phyloP scores from a whole-genome alignment of 2,888 invertebrate genomes.

The Morpho deidamia region DNA sequence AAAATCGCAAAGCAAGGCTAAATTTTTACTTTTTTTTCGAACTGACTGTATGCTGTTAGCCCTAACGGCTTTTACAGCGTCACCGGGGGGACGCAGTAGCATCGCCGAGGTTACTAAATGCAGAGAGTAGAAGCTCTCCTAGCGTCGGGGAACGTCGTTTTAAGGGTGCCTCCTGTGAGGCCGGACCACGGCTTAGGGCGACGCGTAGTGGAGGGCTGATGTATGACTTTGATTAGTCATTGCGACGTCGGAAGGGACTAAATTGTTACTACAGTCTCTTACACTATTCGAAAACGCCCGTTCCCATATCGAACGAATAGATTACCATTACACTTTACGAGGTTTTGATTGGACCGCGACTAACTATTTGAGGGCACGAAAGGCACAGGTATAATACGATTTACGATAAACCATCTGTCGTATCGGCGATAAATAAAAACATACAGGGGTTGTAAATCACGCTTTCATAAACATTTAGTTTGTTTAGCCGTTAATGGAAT shows the following conservation, averaged over 20 bases:
- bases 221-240: too few species aligned
- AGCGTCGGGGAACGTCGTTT: too few species aligned
- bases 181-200: too few species aligned
- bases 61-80: too few species aligned
- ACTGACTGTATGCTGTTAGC: too few species aligned
- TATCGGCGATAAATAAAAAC: slow-evolving; percentile 56
- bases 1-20: too few species aligned
- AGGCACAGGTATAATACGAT: slow-evolving; percentile 44
- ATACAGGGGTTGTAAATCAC: slow-evolving; percentile 48
- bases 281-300: slow-evolving; percentile 30
- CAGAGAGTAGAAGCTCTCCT: too few species aligned
- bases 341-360: slow-evolving; percentile 65
- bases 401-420: slow-evolving; percentile 61
- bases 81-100: too few species aligned
- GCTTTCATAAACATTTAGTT: slow-evolving; percentile 26
- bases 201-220: too few species aligned
- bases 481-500: slow-evolving; percentile 26
- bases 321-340: slow-evolving; percentile 69
- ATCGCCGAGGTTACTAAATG: too few species aligned
- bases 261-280: background rate
- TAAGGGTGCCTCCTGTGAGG: too few species aligned
- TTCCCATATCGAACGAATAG: slow-evolving; percentile 69
- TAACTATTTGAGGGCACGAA: slow-evolving; percentile 66
- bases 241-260: background rate
- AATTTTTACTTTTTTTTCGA: too few species aligned